A percentile compares a stretch with the other conserved stretches of the same genome.
Conservation (phyloP, 1,140 invertebrate genomes). For the Polypedilum pembai region DNA sequence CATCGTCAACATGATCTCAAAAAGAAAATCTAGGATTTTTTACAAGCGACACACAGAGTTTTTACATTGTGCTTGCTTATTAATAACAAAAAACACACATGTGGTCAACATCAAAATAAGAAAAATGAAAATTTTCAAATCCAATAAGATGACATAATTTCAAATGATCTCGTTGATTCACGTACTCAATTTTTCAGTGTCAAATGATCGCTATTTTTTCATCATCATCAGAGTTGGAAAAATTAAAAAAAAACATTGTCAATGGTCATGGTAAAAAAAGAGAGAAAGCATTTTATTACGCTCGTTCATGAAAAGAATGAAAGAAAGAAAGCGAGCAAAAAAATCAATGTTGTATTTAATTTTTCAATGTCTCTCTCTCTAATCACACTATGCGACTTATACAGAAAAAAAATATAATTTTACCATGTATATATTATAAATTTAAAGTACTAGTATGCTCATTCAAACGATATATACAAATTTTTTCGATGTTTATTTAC, state of each 20-base stretch:
- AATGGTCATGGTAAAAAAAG: conserved; percentile 21
- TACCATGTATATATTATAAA: background rate
- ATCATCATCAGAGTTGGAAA: conserved; percentile 13
- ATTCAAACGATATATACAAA: background rate
- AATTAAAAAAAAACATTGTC: conserved; percentile 20
- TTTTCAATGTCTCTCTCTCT: background rate
- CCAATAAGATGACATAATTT: conserved; percentile 11
- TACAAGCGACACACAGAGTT: background rate
- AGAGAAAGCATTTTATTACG: background rate
- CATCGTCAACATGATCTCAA: background rate
- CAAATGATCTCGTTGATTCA: background rate
- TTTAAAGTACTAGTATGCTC: background rate
- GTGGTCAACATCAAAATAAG: background rate
- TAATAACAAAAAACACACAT: background rate
- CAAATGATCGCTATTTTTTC: background rate
- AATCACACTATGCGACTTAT: background rate
- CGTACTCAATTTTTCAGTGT: background rate
- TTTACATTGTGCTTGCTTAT: background rate
- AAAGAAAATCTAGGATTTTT: background rate
- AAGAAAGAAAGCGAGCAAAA: background rate
- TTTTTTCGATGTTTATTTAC: background rate
- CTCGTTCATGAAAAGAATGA: background rate
- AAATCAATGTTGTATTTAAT: background rate
- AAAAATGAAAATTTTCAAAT: background rate
- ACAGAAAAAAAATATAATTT: background rate